phyloP scores from a whole-genome alignment of 2,113 vertebrate species.

The Colinus virginianus region DNA sequence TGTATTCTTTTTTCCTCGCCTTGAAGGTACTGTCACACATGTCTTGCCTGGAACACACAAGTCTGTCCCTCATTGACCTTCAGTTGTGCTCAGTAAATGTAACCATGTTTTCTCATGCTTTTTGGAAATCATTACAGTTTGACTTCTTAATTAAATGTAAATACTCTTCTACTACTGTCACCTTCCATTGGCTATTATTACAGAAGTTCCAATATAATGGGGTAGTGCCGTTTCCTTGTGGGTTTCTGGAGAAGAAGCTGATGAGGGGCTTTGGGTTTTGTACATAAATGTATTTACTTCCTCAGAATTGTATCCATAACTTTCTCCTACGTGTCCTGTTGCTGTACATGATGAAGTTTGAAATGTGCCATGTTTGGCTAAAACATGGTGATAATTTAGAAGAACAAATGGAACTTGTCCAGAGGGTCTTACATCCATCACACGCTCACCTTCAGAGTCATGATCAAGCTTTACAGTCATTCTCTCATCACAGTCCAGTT shows the following conservation, averaged over 20 bases:
- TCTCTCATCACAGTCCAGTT: constrained; percentile 45
- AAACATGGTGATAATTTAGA: constrained; percentile 88
- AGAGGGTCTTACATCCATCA: constrained; percentile 67
- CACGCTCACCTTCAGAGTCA: constrained; percentile 63
- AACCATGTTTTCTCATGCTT: constrained; percentile 49
- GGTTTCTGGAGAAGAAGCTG: constrained; percentile 78
- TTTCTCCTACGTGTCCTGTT: constrained; percentile 69
- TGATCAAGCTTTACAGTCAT: constrained; percentile 55
- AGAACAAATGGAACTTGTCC: constrained; percentile 85
- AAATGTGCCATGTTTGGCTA: constrained; percentile 84
- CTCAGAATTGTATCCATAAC: constrained; percentile 68
- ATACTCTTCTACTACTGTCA: constrained; percentile 72
- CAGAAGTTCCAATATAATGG: constrained; percentile 90
- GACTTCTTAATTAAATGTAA: not conserved
- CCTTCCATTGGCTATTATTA: constrained; percentile 94
- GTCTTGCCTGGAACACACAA: constrained; percentile 20
- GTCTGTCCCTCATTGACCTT: constrained; percentile 37
- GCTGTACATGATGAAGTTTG: constrained; percentile 77
- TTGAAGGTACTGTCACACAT: constrained; percentile 9
- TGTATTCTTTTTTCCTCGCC: not conserved
- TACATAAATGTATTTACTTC: constrained; percentile 76
- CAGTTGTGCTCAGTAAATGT: constrained; percentile 45
- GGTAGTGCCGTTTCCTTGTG: constrained; percentile 81
- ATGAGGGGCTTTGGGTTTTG: constrained; percentile 81
- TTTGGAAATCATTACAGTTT: constrained; percentile 39